Base-by-base conservation (phyloP, 2,797 vertebrate genomes). In the Heterohyrax brucei region DNA sequence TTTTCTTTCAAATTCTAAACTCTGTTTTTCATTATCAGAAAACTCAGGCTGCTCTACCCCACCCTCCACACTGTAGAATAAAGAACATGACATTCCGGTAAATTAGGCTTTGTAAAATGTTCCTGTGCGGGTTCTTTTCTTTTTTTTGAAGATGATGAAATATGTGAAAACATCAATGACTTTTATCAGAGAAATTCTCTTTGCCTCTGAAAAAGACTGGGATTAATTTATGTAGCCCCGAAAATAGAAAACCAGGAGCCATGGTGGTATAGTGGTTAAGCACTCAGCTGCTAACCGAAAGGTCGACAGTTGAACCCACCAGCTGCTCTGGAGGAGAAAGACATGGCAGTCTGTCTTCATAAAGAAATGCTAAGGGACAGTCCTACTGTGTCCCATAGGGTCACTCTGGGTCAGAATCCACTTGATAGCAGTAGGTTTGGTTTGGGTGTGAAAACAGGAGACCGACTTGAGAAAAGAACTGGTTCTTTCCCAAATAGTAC, bases 111-210 rank as follows among this genome's bases (percentile, higher is more conserved):
- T 68, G 33, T 89, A 70, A 44, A 64, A 19, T 4, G 26, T 70
- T 92, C 90, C 0, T 0, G 62, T 18, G 10, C 66, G 0, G 3
- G 39, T 39, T 39, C 39, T 39, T 39, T 30, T 86, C 78, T 87
- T 87, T 88, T n/a, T 76, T 88, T 94, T 66, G 6, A 72, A 56
- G 83, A 95, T 96, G 86, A 79, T 96, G 97, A 97, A 97, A 97
- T 96, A 95, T 48, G 50, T 88, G 80, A 97, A 98, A 95, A 89
- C 96, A 95, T 22, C 39, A 97, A 62, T 56, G 96, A 94, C 59
- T 83, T 98, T 98, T 97, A 97, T 94, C 97, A 85, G 96, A 95
- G 95, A 97, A 96, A 96, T 96, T 94, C 30, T 90, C 94, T 96
- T 96, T 91, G 89, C 96, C 96, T 95, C 66, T 13, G 62, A 78